Evolutionary conservation across 2,888 invertebrate species (phyloP), one percentile per base, ranked within the genome.

Genomic region (Ametastegia equiseti): DNA sequence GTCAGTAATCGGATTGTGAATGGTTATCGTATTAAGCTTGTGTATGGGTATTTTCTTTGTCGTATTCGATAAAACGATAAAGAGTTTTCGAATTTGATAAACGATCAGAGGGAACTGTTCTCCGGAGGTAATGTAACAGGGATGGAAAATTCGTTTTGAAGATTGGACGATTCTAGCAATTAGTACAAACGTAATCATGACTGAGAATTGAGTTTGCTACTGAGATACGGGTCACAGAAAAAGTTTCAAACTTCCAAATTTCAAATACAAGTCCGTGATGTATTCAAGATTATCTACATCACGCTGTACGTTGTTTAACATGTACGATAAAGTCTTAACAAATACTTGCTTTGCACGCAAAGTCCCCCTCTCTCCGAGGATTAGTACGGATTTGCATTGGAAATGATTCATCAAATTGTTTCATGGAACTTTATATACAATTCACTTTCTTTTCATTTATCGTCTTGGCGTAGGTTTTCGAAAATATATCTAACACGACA

Each of bases 1-100:
- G 30, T 30, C 13, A 30, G 15, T 60, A 60, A 60, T 60, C 60
- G 30, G 60, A 60, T 60, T 15, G 15, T 30, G 1, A 30, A 60
- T 6, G 30, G 60, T 60, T 60, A 60, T 60, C 30, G 30, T 60
- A 60, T 60, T 60, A 15, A 27, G 60, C 9, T 30, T 60, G 15
- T 30, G 60, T 60, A 30, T 60, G 30, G 60, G 13, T 60, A 60
- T 60, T 30, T 60, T 30, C 60, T 60, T 60, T 60, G 60, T 30
- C 60, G 5, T 60, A 5, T 60, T 30, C 60, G 15, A 11, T 60
- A 30, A 60, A 60, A 60, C 60, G 30, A 13, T 15, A 30, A 60
- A 60, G 60, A 60, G 60, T 60, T 60, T 11, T 30, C 13, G 1
- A 60, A 60, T 60, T 60, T 30, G 5, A 30, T 60, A 60, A 60